Conservation (phyloP, 2,797 vertebrate species). For the Amblyraja radiata region DNA sequence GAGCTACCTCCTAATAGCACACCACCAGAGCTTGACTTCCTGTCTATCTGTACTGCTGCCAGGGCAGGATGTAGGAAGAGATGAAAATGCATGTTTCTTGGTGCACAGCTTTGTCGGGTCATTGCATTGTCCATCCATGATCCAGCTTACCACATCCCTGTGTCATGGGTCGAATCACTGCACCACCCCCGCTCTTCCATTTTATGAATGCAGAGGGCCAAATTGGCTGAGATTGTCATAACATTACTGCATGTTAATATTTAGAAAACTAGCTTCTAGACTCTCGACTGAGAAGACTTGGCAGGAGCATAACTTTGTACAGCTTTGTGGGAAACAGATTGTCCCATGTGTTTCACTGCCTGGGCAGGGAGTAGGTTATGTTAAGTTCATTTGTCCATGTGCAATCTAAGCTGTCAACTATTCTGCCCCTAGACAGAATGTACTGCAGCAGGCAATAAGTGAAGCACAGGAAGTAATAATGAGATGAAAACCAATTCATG, state of each 20-base stretch:
- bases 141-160: too few relatives aligned
- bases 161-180: too few relatives aligned
- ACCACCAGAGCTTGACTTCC: too few relatives aligned
- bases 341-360: neutral
- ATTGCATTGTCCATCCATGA: too few relatives aligned
- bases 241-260: neutral
- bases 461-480: neutral
- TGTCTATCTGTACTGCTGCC: too few relatives aligned
- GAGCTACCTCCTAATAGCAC: too few relatives aligned
- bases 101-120: too few relatives aligned
- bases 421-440: neutral
- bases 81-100: too few relatives aligned
- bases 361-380: neutral
- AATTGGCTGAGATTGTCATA: too few relatives aligned
- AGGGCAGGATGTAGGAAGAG: too few relatives aligned
- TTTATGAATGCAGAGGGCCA: too few relatives aligned
- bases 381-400: neutral
- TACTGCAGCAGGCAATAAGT: neutral
- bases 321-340: neutral
- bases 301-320: conserved; percentile 7
- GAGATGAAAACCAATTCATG: neutral
- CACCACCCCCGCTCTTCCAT: too few relatives aligned
- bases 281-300: neutral
- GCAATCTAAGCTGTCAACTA: neutral
- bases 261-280: neutral